Evolutionary conservation across 2,888 invertebrate genomes (phyloP).

Genomic region (Agrochola litura): DNA sequence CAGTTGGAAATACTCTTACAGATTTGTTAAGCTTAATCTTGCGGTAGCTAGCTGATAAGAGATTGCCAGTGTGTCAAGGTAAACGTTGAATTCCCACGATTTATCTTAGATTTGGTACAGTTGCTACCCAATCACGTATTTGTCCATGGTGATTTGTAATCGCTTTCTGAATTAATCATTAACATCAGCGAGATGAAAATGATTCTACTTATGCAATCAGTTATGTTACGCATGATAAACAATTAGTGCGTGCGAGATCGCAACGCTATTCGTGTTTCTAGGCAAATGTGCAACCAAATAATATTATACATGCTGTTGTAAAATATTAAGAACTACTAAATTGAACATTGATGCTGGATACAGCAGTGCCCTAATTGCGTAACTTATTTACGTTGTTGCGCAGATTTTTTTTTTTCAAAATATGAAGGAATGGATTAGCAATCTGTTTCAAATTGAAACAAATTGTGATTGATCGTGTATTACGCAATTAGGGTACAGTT

Average conservation of each 20-base stretch:
- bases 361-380: too few relatives aligned
- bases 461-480: too few relatives aligned
- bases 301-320: neutral
- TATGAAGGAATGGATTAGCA: too few relatives aligned
- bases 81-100: slow-evolving; percentile 14
- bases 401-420: too few relatives aligned
- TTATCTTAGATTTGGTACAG: neutral
- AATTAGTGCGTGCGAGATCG: slow-evolving; percentile 17
- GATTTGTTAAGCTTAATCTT: slow-evolving; percentile 34
- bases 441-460: too few relatives aligned
- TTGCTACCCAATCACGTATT: neutral
- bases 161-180: neutral
- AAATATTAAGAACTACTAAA: neutral
- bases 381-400: too few relatives aligned
- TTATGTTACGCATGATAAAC: slow-evolving; percentile 25
- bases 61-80: slow-evolving; percentile 41
- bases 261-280: slow-evolving; percentile 9
- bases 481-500: too few relatives aligned
- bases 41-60: slow-evolving; percentile 38
- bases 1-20: slow-evolving; percentile 28
- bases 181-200: neutral
- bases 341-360: too few relatives aligned
- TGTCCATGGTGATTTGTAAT: neutral
- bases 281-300: neutral
- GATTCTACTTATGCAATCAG: slow-evolving; percentile 18